Evolutionary conservation across 2,888 invertebrate genomes (phyloP), one percentile per base, ranked within the genome.

Genomic region (Stomorhina lunata): DNA sequence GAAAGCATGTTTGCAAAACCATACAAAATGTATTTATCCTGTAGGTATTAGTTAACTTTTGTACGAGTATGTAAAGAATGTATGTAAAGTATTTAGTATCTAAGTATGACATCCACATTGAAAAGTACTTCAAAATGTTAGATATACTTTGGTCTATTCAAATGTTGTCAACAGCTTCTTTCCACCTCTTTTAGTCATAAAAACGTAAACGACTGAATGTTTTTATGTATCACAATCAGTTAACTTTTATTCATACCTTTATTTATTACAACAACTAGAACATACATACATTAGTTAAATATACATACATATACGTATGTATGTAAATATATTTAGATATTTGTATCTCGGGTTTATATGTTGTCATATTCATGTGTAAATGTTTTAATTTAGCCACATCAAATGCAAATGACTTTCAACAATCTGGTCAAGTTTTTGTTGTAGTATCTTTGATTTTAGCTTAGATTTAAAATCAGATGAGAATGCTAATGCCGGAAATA

Each of bases 341-440:
- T 55, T 15, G 15, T 55, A 9, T n/a, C n/a, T n/a, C n/a, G n/a
- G n/a, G n/a, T n/a, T n/a, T n/a, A 5, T 15, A 40, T 40, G n/a
- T 40, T 15, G 15, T 15, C 40, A n/a, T 6, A 15, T 15, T n/a
- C 32, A 34, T 12, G 2, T 22, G 2, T 32, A 48, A 29, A 48
- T 48, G 29, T 29, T 27, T 27, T 2, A 55, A 57, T 43, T 32
- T 1, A 25, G 9, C 34, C 45, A 34, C 37, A 75, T 57, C 53
- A 55, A 27, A 63, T 78, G 78, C 71, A 78, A 71, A 65, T 63
- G n/a, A 55, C 17, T 48, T 48, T 65, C 10, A 57, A 69, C 68
- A 43, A 63, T 20, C 15, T 53, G 77, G 63, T 53, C 53, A 53
- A 53, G 53, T 73, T 57, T 29, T 40, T 55, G 12, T 48, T 45